phyloP scores from a whole-genome alignment of 2,797 vertebrate genomes.

The Cossypha caffra region DNA sequence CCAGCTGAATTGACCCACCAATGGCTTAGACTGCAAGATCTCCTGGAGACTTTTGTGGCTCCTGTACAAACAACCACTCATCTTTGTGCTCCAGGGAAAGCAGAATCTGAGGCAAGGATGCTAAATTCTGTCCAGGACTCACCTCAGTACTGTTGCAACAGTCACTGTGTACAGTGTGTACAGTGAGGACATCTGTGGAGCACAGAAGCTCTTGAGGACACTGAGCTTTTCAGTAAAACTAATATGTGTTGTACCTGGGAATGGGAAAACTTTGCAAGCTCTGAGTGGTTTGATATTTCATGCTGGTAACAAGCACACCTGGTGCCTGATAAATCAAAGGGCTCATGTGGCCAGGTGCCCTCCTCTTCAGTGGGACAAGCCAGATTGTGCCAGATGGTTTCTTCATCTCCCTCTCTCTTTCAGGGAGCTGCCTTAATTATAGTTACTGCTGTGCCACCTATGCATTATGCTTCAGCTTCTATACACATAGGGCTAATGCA shows the following conservation, averaged over 20 bases:
- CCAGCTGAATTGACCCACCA: neutral
- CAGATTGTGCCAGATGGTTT: neutral
- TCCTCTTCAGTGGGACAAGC: neutral
- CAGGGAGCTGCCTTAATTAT: neutral
- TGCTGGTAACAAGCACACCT: neutral
- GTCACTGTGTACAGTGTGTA: rapidly evolving
- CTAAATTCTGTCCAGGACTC: neutral
- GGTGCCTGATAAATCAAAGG: neutral
- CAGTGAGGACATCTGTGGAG: rapidly evolving
- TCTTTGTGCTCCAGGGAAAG: neutral
- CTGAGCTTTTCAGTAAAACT: neutral
- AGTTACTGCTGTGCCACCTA: neutral
- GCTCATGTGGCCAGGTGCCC: neutral
- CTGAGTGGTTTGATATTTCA: neutral
- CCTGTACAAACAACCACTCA: neutral
- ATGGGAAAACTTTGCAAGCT: neutral
- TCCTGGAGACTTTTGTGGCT: neutral
- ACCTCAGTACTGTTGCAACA: neutral
- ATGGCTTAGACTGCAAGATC: neutral
- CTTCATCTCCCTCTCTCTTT: neutral
- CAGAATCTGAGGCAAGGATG: neutral
- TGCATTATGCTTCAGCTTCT: neutral
- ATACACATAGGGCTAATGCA: neutral
- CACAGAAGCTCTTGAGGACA: neutral
- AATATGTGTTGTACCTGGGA: neutral